These are phyloP conservation scores for Acronicta aceris DNA, from an alignment of 2,888 invertebrate genomes.

Conservation along the genomic window DNA sequence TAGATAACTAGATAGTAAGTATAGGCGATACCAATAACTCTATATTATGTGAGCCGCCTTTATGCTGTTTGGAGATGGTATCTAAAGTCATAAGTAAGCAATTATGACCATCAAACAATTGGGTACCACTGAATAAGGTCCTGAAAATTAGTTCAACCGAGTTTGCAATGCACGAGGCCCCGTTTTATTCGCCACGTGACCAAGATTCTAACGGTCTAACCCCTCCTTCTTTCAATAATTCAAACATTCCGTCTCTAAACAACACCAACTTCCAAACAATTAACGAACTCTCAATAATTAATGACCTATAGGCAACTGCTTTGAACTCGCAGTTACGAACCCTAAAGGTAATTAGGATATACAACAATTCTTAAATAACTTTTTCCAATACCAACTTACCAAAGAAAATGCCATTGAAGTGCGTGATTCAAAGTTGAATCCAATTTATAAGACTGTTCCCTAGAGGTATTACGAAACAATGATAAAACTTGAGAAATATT, in stretches of 20 bases:
- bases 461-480: slow-evolving; percentile 82
- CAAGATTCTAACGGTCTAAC: slow-evolving; percentile 64
- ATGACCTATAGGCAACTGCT: slow-evolving; percentile 58
- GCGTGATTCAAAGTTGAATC: slow-evolving; percentile 84
- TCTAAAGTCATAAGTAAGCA: slow-evolving; percentile 45
- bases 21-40: slow-evolving; percentile 4
- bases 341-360: slow-evolving; percentile 43
- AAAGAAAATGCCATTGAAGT: slow-evolving; percentile 66
- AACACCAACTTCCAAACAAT: slow-evolving; percentile 76
- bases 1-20: neutral
- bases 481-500: slow-evolving; percentile 80
- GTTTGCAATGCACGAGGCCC: slow-evolving; percentile 65
- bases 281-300: slow-evolving; percentile 73
- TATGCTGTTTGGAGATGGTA: slow-evolving; percentile 13
- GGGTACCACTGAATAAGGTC: slow-evolving; percentile 58
- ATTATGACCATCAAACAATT: slow-evolving; percentile 66
- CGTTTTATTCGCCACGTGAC: slow-evolving; percentile 71
- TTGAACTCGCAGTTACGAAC: slow-evolving; percentile 51
- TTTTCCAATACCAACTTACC: slow-evolving; percentile 56
- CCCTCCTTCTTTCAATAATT: slow-evolving; percentile 78
- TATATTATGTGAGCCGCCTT: neutral
- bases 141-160: slow-evolving; percentile 61
- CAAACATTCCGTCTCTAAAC: slow-evolving; percentile 71
- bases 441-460: slow-evolving; percentile 86
- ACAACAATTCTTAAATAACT: slow-evolving; percentile 48